Base-by-base conservation (phyloP, 2,888 invertebrate genomes). In the Caradrina kadenii region DNA sequence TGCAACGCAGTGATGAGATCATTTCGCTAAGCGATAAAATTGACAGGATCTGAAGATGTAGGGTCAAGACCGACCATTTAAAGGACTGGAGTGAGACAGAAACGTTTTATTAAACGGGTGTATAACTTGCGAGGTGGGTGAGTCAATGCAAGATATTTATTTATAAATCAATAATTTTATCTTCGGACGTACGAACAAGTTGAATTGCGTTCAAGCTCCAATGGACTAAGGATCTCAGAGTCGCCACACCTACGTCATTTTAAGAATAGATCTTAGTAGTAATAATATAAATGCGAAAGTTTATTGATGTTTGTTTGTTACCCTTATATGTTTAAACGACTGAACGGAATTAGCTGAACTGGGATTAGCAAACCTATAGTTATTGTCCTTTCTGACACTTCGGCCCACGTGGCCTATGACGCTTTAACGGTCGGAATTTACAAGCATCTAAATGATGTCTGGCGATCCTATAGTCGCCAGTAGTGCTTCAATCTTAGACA, bases 1-100 rank as follows among this genome's bases (percentile, higher is more conserved):
- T 86, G 82, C 85, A 83, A 76, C 83, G 82, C 76, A 80, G 76
- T 82, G 89, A 87, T 92, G 93, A 92, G 88, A 91, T 93, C 92
- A 92, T 89, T 87, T 83, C 79, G 71, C 50, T 58, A 75, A 80
- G 76, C 71, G 76, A 83, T 81, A 73, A 80, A 83, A 81, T 72
- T 83, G 83, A 81, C 83, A 83, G 76, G 70, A 79, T 72, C 74
- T 73, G 67, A 61, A 77, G 78, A 77, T 66, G 66, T 63, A 74
- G 79, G 74, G 74, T 72, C 68, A 73, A 83, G 80, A 71, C 55
- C 66, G 71, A 80, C 77, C 52, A 74, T 76, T 71, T 75, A 81
- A 73, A 79, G 74, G 72, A 83, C 74, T 71, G 69, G 66, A 81
- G 70, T 62, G 66, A 75, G 58, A 73, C 72, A 76, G 74, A 73